Base-by-base conservation (phyloP, 2,888 invertebrate genomes). In the Lasiommata megera region DNA sequence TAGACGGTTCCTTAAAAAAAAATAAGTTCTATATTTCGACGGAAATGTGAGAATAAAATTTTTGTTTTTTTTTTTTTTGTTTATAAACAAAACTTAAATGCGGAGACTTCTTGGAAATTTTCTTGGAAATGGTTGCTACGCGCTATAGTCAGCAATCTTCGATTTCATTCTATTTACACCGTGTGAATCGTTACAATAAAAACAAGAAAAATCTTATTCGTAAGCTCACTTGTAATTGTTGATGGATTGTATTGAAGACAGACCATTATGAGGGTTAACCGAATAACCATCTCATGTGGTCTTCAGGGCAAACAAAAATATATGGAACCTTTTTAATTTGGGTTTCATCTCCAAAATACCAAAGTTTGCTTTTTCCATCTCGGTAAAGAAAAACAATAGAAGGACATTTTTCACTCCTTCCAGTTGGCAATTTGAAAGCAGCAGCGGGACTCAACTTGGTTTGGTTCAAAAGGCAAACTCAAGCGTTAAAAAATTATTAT, bases 321-420 rank as follows among this genome's bases (percentile, higher is more conserved):
- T 52, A 36, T 29, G 9, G 16, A 31, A 23, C 50, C n/a, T 36
- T 53, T 50, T 53, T 57, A 48, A 58, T 58, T 61, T 38, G 18
- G 34, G 48, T 43, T 50, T 55, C 48, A 48, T 43, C 44, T 51
- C 14, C 38, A 48, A 60, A 44, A 41, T 48, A 52, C 41, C 41
- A 34, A 54, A 54, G 46, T 59, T 52, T 55, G 41, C 47, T 52
- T 58, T 58, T 60, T 65, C 54, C 58, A 46, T 58, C 51, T 70
- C 64, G 68, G 67, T 67, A 65, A 67, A 69, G 71, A 74, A 72
- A 66, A 76, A 76, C 72, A 74, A 75, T 73, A 65, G 72, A 62
- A 70, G 72, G 73, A 76, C 76, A 76, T 75, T 76, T 77, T 76
- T 77, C 75, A 76, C 71, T 73, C 67, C 68, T 72, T 65, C 65